These are phyloP conservation scores for Gryllus bimaculatus DNA, from an alignment of 1,140 invertebrate species.

Conservation along the genomic window DNA sequence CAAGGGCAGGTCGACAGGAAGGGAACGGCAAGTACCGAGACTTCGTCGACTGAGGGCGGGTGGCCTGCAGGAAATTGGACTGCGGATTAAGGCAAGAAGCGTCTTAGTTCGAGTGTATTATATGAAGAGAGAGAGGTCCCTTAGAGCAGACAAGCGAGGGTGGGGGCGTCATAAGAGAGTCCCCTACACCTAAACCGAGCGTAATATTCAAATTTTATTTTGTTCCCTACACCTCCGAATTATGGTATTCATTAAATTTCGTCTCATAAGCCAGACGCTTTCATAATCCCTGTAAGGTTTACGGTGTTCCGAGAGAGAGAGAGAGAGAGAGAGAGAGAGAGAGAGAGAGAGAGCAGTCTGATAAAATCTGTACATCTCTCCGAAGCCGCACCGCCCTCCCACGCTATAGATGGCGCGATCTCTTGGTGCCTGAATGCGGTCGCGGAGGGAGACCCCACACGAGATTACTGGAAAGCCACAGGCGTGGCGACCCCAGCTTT, in stretches of 20 bases:
- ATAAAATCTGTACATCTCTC: not conserved
- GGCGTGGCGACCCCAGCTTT: not conserved
- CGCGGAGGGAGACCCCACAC: too few relatives aligned
- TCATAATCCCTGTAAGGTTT: not conserved
- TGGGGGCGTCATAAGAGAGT: not conserved
- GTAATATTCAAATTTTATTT: slow-evolving; percentile 6
- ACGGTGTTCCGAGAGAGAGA: not conserved
- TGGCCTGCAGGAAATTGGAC: not conserved
- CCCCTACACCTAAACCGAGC: not conserved
- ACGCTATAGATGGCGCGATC: too few relatives aligned
- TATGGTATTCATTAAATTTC: not conserved
- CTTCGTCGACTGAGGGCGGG: too few relatives aligned
- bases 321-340: too few relatives aligned
- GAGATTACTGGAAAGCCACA: not conserved
- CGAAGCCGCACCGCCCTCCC: not conserved
- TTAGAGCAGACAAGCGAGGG: too few relatives aligned
- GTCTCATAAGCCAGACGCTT: not conserved
- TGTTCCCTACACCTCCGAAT: not conserved
- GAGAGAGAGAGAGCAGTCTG: not conserved
- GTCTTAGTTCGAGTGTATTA: not conserved
- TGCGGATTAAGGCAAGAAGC: not conserved
- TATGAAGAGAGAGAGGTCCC: not conserved
- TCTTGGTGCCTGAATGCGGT: too few relatives aligned
- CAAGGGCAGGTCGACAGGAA: too few relatives aligned
- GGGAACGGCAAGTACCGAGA: too few relatives aligned